phyloP scores from a whole-genome alignment of 2,888 invertebrate genomes.

The Aphrophora alni region DNA sequence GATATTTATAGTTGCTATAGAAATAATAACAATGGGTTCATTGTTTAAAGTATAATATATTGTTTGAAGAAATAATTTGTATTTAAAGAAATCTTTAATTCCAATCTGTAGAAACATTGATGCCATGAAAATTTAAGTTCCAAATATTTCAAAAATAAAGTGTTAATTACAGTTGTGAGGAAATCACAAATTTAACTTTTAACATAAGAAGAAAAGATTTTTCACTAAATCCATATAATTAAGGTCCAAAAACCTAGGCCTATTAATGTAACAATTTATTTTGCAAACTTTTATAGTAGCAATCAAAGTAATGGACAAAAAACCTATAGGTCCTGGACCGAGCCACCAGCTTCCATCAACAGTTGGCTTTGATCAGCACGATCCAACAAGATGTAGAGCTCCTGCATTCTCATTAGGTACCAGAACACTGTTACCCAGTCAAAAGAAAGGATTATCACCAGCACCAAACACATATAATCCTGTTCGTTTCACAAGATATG shows the following conservation, averaged over 20 bases:
- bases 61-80: neutral
- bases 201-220: too few relatives aligned
- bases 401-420: neutral
- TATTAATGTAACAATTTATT: neutral
- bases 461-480: neutral
- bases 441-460: neutral
- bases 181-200: too few relatives aligned
- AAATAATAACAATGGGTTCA: neutral
- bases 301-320: neutral
- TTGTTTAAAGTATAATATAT: neutral
- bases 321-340: neutral
- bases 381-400: neutral
- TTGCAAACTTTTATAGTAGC: neutral
- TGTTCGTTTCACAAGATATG: neutral
- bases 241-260: neutral
- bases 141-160: too few relatives aligned
- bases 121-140: too few relatives aligned
- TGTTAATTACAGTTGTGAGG: too few relatives aligned
- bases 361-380: neutral
- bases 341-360: neutral
- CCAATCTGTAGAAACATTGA: too few relatives aligned
- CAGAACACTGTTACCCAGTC: neutral
- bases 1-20: too few relatives aligned
- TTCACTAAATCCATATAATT: too few relatives aligned
- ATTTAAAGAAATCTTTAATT: too few relatives aligned